Evolutionary conservation across 92 coral and sea anemone genomes (phyloP), one percentile per base, ranked within the genome.

Genomic region (Epizoanthus scotinus): DNA sequence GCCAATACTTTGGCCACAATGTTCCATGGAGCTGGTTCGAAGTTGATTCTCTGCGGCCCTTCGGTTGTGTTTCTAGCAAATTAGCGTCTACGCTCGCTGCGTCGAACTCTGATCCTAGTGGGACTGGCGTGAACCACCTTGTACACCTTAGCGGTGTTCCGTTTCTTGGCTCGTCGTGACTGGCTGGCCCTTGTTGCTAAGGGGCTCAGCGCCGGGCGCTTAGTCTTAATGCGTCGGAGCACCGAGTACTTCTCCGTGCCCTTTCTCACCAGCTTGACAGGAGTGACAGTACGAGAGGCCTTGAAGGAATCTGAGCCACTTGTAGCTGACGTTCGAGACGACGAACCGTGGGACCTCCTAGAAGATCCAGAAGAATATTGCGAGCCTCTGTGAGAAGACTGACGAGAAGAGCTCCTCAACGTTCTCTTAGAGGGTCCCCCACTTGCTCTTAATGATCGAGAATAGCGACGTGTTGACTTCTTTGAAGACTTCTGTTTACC

Each of bases 71-170:
- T 15, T 3, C 29, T 64, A 9, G 12, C 12, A 21, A 38, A 8
- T 15, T 20, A 64, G 55, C 53, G 44, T 21, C 52, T 31, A 6
- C 87, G 58, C 57, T 44, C 34, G 13, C 91, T 84, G 27, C 88
- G 88, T 5, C 88, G 91, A 29, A 87, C 77, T 78, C 70, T 72
- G 52, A 87, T 83, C 22, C 57, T 77, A 59, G 73, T 84, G 60
- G 88, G 84, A 24, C 84, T 87, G 20, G 88, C 68, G 60, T 86
- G 82, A 49, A 86, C 87, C 54, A 86, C 83, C 60, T 72, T 58
- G 50, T 82, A 86, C 21, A 67, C 52, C 60, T 78, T 83, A 13
- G 78, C 53, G 57, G 72, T 65, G 54, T 59, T 84, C 24, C 89
- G 88, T 58, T 85, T 79, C 59, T 75, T 75, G 40, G 68, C 40